Evolutionary conservation across 2,113 vertebrate genomes (phyloP).

Genomic region (Oryzias melastigma): DNA sequence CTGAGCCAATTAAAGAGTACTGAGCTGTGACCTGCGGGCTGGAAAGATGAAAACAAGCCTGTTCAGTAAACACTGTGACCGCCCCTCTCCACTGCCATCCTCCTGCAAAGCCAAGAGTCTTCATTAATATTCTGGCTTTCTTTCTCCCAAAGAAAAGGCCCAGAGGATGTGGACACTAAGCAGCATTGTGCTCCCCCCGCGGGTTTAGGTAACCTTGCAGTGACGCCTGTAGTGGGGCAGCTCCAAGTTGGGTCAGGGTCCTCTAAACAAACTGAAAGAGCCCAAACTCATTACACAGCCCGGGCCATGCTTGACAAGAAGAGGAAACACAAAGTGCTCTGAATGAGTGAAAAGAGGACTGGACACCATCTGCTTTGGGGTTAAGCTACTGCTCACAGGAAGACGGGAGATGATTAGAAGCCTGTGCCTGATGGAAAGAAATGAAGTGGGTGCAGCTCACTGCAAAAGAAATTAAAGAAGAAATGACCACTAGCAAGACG

Average conservation of each 20-base stretch:
- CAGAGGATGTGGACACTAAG: constrained; percentile 60
- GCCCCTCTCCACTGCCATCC: constrained; percentile 51
- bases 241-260: constrained; percentile 76
- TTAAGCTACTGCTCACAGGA: constrained; percentile 66
- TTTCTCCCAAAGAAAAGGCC: constrained; percentile 56
- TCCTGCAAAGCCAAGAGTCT: constrained; percentile 64
- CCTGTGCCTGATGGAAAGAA: constrained; percentile 26
- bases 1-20: constrained; percentile 82
- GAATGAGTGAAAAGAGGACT: constrained; percentile 79
- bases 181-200: constrained; percentile 68
- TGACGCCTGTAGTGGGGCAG: constrained; percentile 72
- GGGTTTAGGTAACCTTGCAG: constrained; percentile 75
- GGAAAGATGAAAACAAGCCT: constrained; percentile 63
- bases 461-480: constrained; percentile 9
- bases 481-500: constrained; percentile 40
- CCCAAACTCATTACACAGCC: constrained; percentile 83
- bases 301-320: constrained; percentile 83
- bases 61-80: constrained; percentile 68
- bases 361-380: constrained; percentile 80
- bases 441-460: constrained; percentile 17
- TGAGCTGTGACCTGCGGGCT: constrained; percentile 65
- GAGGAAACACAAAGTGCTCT: constrained; percentile 80
- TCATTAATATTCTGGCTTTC: constrained; percentile 76
- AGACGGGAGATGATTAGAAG: constrained; percentile 50
- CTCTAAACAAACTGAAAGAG: constrained; percentile 81